Evolutionary conservation across 2,113 vertebrate species (phyloP).

Genomic region (Myanophis thanlyinensis): DNA sequence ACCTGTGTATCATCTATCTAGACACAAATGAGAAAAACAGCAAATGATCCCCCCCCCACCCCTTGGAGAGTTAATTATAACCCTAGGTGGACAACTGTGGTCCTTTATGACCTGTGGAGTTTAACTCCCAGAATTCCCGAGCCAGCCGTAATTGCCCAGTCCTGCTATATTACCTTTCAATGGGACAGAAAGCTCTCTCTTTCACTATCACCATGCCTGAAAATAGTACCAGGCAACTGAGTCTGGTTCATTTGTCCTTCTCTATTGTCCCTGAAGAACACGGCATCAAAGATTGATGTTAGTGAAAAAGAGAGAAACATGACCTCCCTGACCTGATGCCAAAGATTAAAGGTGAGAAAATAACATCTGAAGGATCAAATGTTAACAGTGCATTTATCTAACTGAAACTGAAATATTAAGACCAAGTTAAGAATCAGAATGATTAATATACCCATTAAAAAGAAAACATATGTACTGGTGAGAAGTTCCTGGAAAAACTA

Average conservation of each 20-base stretch:
- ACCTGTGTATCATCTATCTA: background rate
- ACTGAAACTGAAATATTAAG: background rate
- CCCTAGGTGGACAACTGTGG: background rate
- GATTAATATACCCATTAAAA: background rate
- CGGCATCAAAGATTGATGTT: constrained; percentile 1
- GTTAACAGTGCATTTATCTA: background rate
- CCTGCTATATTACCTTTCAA: background rate
- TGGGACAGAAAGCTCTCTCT: background rate
- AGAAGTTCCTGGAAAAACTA: background rate
- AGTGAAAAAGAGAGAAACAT: background rate
- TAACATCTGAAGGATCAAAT: background rate
- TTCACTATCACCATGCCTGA: background rate
- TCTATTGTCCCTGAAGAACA: constrained; percentile 8
- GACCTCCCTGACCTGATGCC: background rate
- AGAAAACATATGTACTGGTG: background rate
- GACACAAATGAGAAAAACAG: background rate
- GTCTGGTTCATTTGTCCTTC: constrained; percentile 2
- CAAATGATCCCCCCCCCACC: background rate
- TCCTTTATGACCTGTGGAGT: too few relatives aligned
- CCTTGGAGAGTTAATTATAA: background rate
- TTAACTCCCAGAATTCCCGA: too few relatives aligned
- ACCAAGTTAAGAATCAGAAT: background rate
- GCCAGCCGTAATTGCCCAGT: background rate
- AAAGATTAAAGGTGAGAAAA: background rate
- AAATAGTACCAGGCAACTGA: background rate